Evolutionary conservation across 2,888 invertebrate genomes (phyloP).

Genomic region (Leucophenga montana): DNA sequence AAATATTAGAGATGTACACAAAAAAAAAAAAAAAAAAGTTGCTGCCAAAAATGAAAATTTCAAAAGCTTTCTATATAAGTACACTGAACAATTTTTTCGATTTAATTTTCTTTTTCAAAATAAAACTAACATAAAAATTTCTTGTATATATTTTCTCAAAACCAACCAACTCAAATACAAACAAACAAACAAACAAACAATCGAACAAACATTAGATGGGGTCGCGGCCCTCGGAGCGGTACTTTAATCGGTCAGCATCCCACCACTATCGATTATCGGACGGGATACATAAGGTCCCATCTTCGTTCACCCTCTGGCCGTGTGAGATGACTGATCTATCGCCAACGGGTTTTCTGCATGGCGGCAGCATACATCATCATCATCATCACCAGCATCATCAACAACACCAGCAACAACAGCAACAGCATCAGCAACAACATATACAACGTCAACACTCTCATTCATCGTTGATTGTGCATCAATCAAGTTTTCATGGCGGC

Average conservation of each 20-base stretch:
- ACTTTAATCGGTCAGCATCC: slow-evolving; percentile 73
- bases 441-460: slow-evolving; percentile 63
- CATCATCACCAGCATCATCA: slow-evolving; percentile 55
- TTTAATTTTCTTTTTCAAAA: slow-evolving; percentile 27
- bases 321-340: slow-evolving; percentile 86
- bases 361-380: slow-evolving; percentile 50
- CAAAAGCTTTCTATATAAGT: not conserved
- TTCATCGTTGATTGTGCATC: slow-evolving; percentile 56
- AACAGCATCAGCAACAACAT: slow-evolving; percentile 54
- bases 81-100: not conserved
- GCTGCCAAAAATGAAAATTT: slow-evolving; percentile 2
- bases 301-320: slow-evolving; percentile 93
- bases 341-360: slow-evolving; percentile 70
- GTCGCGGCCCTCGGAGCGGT: slow-evolving; percentile 79
- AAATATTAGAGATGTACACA: slow-evolving; percentile 41
- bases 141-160: slow-evolving; percentile 25
- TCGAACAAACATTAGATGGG: slow-evolving; percentile 80
- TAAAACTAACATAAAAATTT: slow-evolving; percentile 36
- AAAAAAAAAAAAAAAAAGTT: slow-evolving; percentile 38
- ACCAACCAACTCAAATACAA: no score
- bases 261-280: slow-evolving; percentile 74
- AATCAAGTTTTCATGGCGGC: slow-evolving; percentile 11
- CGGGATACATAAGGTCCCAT: slow-evolving; percentile 89
- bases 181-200: slow-evolving; percentile 19
- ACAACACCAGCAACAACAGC: slow-evolving; percentile 52